A percentile compares a stretch with the other conserved stretches of the same genome.
Evolutionary conservation across 1,140 invertebrate species (phyloP).

Genomic region (Nephila pilipes): DNA sequence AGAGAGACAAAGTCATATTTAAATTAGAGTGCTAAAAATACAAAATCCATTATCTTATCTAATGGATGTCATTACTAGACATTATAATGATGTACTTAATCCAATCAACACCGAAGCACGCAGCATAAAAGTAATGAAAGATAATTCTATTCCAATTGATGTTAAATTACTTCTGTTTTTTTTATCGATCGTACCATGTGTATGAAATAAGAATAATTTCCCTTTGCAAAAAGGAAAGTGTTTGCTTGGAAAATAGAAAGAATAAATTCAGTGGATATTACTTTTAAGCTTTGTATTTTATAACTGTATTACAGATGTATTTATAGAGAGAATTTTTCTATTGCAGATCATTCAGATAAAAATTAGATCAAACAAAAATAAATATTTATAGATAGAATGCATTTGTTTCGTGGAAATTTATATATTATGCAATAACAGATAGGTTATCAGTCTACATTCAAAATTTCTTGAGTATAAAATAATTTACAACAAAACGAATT

Average conservation of each 20-base stretch:
- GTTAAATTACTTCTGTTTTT: conserved; percentile 20
- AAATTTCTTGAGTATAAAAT: no score
- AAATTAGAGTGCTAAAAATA: conserved; percentile 42
- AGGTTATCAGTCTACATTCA: no score
- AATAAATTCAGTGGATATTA: no score
- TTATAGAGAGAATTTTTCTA: no score
- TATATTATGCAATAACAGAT: no score
- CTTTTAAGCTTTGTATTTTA: no score
- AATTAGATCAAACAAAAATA: no score
- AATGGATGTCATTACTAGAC: conserved; percentile 53
- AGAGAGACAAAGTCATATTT: not conserved
- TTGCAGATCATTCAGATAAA: no score
- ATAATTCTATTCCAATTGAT: conserved; percentile 25
- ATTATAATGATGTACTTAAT: conserved; percentile 6
- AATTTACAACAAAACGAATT: no score
- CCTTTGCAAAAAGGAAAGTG: not conserved
- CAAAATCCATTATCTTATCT: conserved; percentile 27
- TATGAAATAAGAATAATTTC: not conserved
- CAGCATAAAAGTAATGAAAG: conserved; percentile 25
- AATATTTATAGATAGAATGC: no score
- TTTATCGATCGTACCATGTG: not conserved
- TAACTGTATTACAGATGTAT: no score
- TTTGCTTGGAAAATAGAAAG: not conserved
- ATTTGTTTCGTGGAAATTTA: no score
- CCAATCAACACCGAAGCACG: conserved; percentile 24